Conservation (phyloP, 2,113 vertebrate species). For the Antennarius striatus region DNA sequence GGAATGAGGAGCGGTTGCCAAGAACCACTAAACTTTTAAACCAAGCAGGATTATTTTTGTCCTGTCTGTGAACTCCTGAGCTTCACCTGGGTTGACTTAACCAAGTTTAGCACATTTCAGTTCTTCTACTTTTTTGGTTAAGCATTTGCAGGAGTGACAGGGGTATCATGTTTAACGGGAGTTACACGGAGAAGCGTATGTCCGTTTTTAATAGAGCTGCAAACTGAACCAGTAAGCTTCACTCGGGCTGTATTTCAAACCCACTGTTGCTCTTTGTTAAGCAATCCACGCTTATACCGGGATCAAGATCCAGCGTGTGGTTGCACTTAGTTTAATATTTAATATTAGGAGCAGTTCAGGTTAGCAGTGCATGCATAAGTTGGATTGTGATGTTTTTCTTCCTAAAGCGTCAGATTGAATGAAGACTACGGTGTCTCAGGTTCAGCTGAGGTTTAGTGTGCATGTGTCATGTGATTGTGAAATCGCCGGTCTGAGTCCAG, state of each 20-base stretch:
- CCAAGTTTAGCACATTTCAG: constrained; percentile 4
- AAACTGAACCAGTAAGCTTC: constrained; percentile 26
- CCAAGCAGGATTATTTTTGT: constrained; percentile 2
- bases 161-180: constrained; percentile 27
- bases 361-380: constrained; percentile 4
- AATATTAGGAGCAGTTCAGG: constrained; percentile 28
- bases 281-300: constrained; percentile 34
- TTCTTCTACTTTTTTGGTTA: neutral
- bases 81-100: constrained; percentile 22
- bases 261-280: constrained; percentile 27
- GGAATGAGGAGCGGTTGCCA: neutral
- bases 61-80: constrained; percentile 23
- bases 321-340: constrained; percentile 43
- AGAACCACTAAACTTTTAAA: neutral
- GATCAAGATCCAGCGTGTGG: constrained; percentile 32
- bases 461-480: constrained; percentile 22
- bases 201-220: constrained; percentile 7
- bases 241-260: constrained; percentile 41
- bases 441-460: constrained; percentile 20
- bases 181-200: neutral
- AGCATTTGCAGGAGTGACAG: neutral
- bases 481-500: constrained; percentile 28
- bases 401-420: neutral
- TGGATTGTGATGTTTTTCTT: constrained; percentile 17
- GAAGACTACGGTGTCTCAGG: constrained; percentile 38